Evolutionary conservation across 2,113 vertebrate genomes (phyloP).

Genomic region (Galbula dea): DNA sequence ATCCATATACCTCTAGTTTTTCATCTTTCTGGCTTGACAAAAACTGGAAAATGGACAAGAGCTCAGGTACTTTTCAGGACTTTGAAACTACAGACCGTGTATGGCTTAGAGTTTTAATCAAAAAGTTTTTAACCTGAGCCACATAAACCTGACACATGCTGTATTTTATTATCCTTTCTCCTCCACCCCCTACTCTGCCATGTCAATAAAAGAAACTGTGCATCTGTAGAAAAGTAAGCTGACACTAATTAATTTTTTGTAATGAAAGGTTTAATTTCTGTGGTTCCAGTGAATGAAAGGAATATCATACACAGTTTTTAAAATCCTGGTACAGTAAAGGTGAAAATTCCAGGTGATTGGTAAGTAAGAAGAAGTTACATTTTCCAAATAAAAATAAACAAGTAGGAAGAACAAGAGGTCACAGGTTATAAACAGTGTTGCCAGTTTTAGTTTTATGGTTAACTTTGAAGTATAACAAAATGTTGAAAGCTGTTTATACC

Average conservation of each 20-base stretch:
- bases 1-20: background rate
- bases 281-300: conserved; percentile 20
- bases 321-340: conserved; percentile 3
- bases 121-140: conserved; percentile 37
- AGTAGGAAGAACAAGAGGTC: conserved; percentile 35
- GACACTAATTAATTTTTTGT: conserved; percentile 52
- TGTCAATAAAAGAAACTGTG: conserved; percentile 28
- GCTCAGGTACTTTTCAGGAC: background rate
- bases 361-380: conserved; percentile 19
- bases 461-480: conserved; percentile 60
- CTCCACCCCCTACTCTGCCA: background rate
- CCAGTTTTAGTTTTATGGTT: conserved; percentile 42
- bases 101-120: conserved; percentile 36
- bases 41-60: background rate
- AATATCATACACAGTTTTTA: background rate
- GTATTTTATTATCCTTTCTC: conserved; percentile 56
- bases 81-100: background rate
- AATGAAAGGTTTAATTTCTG: conserved; percentile 35
- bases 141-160: conserved; percentile 39
- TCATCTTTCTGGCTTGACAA: background rate
- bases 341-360: background rate
- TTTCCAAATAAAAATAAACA: conserved; percentile 52
- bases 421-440: conserved; percentile 39
- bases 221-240: conserved; percentile 9
- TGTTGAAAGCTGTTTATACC: conserved; percentile 12